Evolutionary conservation across 2,797 vertebrate genomes (phyloP).

Genomic region (Pseudotriccus pelzelni): DNA sequence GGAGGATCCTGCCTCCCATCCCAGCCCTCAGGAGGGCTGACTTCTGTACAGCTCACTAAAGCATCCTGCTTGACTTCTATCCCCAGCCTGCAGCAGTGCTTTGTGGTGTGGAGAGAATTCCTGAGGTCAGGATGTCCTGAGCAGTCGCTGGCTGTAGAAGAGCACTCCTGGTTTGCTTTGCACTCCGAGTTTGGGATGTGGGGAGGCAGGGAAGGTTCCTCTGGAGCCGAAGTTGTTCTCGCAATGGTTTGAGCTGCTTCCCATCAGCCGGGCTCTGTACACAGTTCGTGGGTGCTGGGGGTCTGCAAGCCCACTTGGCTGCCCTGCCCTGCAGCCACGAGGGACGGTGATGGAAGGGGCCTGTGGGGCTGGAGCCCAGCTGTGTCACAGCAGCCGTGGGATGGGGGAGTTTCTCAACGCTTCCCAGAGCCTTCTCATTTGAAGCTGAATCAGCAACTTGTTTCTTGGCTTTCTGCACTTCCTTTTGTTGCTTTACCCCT

Average conservation of each 20-base stretch:
- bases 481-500: background rate
- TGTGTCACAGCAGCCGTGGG: background rate
- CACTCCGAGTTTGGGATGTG: background rate
- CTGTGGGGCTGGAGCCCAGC: background rate
- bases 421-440: background rate
- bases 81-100: background rate
- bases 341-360: accelerated
- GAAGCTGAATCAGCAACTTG: conserved; percentile 1
- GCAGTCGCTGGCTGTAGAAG: background rate
- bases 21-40: accelerated
- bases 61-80: background rate
- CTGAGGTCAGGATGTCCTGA: background rate
- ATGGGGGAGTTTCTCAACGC: accelerated
- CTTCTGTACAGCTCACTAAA: background rate
- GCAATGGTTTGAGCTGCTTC: background rate
- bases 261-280: background rate
- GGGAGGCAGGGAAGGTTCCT: background rate
- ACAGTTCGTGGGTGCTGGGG: accelerated
- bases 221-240: background rate
- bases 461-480: background rate
- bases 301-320: background rate
- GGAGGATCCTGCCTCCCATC: background rate
- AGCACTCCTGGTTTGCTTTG: background rate
- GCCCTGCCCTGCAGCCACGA: background rate
- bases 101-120: accelerated